These are phyloP conservation scores for Lasioglossum zephyrum DNA, from an alignment of 2,888 invertebrate genomes.

Conservation along the genomic window DNA sequence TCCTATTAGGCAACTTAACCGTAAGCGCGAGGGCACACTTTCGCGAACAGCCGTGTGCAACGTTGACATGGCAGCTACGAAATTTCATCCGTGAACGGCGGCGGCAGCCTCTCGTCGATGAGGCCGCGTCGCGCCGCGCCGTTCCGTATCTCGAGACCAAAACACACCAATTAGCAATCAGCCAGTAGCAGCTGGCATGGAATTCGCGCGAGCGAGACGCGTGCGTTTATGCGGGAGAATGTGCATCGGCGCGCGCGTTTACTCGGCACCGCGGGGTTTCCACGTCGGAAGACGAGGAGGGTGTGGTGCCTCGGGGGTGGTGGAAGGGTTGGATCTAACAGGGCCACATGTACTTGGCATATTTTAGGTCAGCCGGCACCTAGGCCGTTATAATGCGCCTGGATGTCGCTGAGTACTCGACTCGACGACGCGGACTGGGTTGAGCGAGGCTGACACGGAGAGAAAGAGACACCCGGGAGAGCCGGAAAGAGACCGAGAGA, in stretches of 20 bases:
- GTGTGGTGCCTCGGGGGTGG: not conserved
- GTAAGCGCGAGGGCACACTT: not conserved
- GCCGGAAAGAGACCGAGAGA: not conserved
- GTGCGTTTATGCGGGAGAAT: conserved; percentile 43
- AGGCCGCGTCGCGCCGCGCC: not conserved
- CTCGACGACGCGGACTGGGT: conserved; percentile 27
- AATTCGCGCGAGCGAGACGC: conserved; percentile 33
- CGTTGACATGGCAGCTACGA: not conserved
- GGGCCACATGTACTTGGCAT: conserved; percentile 70
- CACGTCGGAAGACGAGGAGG: not conserved
- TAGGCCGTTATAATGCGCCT: conserved; percentile 64
- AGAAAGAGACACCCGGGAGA: not conserved
- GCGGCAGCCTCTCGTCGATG: not conserved
- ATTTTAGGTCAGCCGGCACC: conserved; percentile 75
- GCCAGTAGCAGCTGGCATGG: conserved; percentile 24
- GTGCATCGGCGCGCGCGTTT: conserved; percentile 36
- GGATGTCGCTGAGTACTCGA: conserved; percentile 51
- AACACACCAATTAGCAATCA: conserved; percentile 54
- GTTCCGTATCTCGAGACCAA: conserved; percentile 33
- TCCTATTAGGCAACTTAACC: not conserved
- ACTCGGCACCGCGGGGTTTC: conserved; percentile 13
- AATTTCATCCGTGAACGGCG: not conserved
- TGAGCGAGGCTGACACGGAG: not conserved
- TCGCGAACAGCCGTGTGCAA: not conserved
- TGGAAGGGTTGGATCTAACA: conserved; percentile 51